Evolutionary conservation across 2,888 invertebrate genomes (phyloP), one percentile per base, ranked within the genome.

Genomic region (Erynnis tages): DNA sequence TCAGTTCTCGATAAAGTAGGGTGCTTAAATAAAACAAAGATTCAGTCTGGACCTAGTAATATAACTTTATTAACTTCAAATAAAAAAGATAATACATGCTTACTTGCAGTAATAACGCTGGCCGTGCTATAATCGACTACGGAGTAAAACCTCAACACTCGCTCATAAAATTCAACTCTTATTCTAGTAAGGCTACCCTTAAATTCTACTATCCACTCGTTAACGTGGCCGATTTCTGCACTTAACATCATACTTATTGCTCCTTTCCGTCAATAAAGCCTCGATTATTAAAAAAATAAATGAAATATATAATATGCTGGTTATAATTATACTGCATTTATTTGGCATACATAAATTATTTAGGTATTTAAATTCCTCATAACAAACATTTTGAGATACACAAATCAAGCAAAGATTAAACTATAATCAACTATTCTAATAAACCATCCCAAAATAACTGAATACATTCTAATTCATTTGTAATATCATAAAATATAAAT

Each of bases 101-200:
- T 21, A 21, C 6, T 77, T 83, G 85, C 85, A 78, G 76, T 81
- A 78, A 77, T 80, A 80, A 80, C 77, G 79, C 78, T 71, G 79
- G 82, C 84, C 78, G 85, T 88, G 86, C 84, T 82, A 69, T 72
- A 69, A 68, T 72, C 65, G 70, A 69, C 79, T 83, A 83, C 76
- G 49, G 69, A 82, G 72, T 81, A 80, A 82, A 83, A 80, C 65
- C 76, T 81, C 71, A 82, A 82, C 80, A 74, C 73, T 71, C 74
- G 71, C 63, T 69, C 71, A 63, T 63, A 69, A 75, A 73, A 74
- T 71, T 68, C 76, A 78, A 77, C 71, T 79, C 84, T 86, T 86
- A 86, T 50, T 68, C 88, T 88, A 88, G 72, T 88, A 88, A 88
- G 88, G 88, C 88, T 89, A 87, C 81, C 82, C 84, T 87, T 87